Conservation (phyloP, 1,140 invertebrate species). For the Lutraria rhynchaena region DNA sequence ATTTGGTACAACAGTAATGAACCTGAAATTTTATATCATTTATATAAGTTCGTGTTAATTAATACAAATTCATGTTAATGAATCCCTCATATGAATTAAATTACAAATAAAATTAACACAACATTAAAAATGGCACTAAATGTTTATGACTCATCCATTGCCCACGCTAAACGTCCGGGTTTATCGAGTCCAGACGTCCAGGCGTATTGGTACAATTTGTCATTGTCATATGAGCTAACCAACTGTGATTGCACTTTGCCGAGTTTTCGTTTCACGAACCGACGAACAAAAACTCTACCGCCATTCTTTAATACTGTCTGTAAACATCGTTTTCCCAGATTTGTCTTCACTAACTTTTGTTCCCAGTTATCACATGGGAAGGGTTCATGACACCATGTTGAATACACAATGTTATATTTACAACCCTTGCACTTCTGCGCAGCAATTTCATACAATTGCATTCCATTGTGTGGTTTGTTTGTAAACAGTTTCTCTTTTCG, state of each 20-base stretch:
- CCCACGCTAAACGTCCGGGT: slow-evolving; percentile 16
- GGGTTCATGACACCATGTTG: slow-evolving; percentile 20
- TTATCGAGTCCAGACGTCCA: background rate
- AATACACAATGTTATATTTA: slow-evolving; percentile 56
- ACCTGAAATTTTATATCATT: too few species aligned
- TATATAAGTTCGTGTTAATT: too few species aligned
- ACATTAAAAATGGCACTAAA: too few species aligned
- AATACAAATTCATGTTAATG: too few species aligned
- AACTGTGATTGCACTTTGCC: slow-evolving; percentile 18
- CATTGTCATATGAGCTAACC: background rate
- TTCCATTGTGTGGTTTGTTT: slow-evolving; percentile 11
- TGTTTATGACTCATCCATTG: background rate
- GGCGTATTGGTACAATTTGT: slow-evolving; percentile 16
- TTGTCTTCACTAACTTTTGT: background rate
- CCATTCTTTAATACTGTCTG: slow-evolving; percentile 10
- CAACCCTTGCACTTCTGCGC: slow-evolving; percentile 34
- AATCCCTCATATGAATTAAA: too few species aligned
- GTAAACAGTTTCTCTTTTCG: slow-evolving; percentile 41
- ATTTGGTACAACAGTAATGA: too few species aligned
- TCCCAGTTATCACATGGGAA: slow-evolving; percentile 8
- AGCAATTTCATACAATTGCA: slow-evolving; percentile 62
- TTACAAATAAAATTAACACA: too few species aligned
- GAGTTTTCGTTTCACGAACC: slow-evolving; percentile 8
- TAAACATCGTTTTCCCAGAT: background rate
- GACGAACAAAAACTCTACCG: slow-evolving; percentile 14